Evolutionary conservation across 2,113 vertebrate genomes (phyloP).

Genomic region (Psettodes erumei): DNA sequence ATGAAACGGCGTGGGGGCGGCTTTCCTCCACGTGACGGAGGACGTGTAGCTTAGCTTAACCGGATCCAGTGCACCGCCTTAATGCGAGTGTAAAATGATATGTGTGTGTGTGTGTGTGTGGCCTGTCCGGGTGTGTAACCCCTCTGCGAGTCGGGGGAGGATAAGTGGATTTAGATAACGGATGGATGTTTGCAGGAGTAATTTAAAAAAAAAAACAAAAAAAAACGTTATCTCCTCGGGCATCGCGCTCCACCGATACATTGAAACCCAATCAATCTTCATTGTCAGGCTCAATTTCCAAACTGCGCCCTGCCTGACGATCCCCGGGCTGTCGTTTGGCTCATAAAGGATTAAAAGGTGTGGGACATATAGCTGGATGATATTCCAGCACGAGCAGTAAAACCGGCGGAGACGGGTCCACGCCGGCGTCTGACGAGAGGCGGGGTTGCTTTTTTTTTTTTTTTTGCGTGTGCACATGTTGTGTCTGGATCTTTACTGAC

Average conservation of each 20-base stretch:
- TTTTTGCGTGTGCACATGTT: too few species aligned
- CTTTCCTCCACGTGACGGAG: background rate
- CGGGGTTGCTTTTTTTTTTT: too few species aligned
- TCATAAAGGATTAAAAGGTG: constrained; percentile 38
- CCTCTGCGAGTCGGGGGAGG: background rate
- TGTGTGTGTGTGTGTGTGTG: constrained; percentile 6
- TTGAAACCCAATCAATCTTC: constrained; percentile 50
- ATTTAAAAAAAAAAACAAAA: constrained; percentile 35
- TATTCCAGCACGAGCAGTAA: background rate
- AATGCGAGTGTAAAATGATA: background rate
- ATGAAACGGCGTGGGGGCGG: too few species aligned
- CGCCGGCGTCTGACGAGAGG: too few species aligned
- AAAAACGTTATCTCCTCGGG: constrained; percentile 31
- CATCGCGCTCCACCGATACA: constrained; percentile 30
- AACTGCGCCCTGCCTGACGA: constrained; percentile 18
- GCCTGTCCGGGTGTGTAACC: background rate
- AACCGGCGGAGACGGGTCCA: too few species aligned
- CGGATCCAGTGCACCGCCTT: background rate
- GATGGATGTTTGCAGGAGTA: constrained; percentile 38
- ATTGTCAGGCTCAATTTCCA: constrained; percentile 45
- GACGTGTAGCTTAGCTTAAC: background rate
- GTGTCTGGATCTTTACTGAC: background rate
- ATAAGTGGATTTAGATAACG: constrained; percentile 29
- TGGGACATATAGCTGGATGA: constrained; percentile 7
- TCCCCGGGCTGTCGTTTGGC: constrained; percentile 31